A percentile compares a stretch with the other conserved stretches of the same genome.
Evolutionary conservation across 1,140 invertebrate species (phyloP).

Genomic region (Eurytemora carolleeae): DNA sequence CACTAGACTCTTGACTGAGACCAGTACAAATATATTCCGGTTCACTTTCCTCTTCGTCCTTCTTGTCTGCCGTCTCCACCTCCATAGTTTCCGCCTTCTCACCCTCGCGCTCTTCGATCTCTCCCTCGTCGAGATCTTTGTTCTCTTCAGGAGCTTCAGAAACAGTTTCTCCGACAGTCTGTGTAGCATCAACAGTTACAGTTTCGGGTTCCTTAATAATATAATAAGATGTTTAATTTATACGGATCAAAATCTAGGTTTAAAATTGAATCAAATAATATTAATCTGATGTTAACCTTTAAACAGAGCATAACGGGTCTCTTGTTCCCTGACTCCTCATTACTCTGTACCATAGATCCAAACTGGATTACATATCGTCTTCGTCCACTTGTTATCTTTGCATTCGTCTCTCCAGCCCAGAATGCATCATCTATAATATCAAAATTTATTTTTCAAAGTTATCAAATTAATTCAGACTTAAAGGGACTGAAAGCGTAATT

Average conservation of each 20-base stretch:
- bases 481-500: too few species aligned
- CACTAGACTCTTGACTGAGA: not conserved
- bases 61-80: conserved; percentile 17
- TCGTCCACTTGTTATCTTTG: conserved; percentile 49
- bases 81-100: conserved; percentile 18
- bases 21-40: not conserved
- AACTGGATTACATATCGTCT: conserved; percentile 50
- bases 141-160: conserved; percentile 16
- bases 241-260: too few species aligned
- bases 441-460: too few species aligned
- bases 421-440: conserved; percentile 53
- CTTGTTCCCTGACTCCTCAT: conserved; percentile 58
- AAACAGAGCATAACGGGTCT: conserved; percentile 49
- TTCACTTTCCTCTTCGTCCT: not conserved
- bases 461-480: too few species aligned
- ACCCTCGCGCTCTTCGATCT: conserved; percentile 8
- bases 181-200: not conserved
- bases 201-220: conserved; percentile 20
- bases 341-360: conserved; percentile 26
- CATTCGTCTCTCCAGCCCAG: conserved; percentile 46
- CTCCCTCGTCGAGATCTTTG: conserved; percentile 4
- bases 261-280: too few species aligned
- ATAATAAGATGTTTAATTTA: too few species aligned
- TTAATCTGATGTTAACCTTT: too few species aligned
- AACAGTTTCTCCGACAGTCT: conserved; percentile 19